These are phyloP conservation scores for Himalopsyche phryganea DNA, from an alignment of 1,140 invertebrate species.

Conservation along the genomic window DNA sequence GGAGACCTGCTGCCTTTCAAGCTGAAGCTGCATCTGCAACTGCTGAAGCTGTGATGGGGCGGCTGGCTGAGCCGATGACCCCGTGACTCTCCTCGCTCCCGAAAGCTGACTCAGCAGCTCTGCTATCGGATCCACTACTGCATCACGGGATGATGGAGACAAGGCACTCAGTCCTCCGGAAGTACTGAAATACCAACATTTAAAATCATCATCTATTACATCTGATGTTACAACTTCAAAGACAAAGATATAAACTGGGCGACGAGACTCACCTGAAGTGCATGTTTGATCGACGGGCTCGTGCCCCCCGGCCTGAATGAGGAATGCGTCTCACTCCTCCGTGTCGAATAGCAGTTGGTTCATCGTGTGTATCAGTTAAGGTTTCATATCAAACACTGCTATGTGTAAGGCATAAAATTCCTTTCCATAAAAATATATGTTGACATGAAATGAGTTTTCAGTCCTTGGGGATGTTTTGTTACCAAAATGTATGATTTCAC, in stretches of 20 bases:
- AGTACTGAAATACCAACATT: conserved; percentile 60
- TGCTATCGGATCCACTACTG: conserved; percentile 89
- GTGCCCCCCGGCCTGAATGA: conserved; percentile 68
- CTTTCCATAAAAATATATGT: no score
- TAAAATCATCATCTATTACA: no score
- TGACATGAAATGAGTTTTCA: no score
- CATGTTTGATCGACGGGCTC: conserved; percentile 83
- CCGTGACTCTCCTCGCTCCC: conserved; percentile 67
- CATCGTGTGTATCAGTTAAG: conserved; percentile 70
- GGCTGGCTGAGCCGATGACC: conserved; percentile 40
- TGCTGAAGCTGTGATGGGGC: conserved; percentile 71
- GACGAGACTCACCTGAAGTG: conserved; percentile 80
- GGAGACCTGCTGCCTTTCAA: conserved; percentile 80
- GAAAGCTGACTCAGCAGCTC: conserved; percentile 90
- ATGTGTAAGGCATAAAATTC: no score
- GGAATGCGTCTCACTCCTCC: conserved; percentile 80
- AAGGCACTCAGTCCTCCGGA: conserved; percentile 74
- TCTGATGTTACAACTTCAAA: no score
- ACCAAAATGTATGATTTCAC: no score
- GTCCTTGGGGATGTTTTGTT: no score
- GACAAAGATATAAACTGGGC: no score
- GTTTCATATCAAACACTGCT: no score
- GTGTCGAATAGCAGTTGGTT: conserved; percentile 77
- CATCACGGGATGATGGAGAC: conserved; percentile 82
- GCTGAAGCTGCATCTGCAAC: conserved; percentile 84